These are phyloP conservation scores for Hypomecis punctinalis DNA, from an alignment of 2,888 invertebrate species.

Conservation along the genomic window DNA sequence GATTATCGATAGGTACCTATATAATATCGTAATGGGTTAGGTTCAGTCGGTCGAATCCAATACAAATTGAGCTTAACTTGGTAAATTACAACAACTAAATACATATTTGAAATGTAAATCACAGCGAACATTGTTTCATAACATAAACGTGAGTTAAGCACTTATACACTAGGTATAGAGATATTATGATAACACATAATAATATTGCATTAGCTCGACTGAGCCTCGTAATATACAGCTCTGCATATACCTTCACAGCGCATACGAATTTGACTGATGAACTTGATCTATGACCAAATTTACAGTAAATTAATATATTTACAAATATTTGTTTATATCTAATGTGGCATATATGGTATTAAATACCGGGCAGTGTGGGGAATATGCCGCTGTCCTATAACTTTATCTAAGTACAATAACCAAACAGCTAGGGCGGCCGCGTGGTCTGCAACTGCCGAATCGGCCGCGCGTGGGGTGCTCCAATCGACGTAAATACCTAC, in stretches of 20 bases:
- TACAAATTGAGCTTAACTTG: slow-evolving; percentile 33
- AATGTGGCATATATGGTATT: slow-evolving; percentile 44
- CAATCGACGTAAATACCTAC: neutral
- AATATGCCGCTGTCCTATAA: slow-evolving; percentile 36
- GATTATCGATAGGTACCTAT: slow-evolving; percentile 10
- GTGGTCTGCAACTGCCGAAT: slow-evolving; percentile 15
- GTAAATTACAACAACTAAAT: slow-evolving; percentile 29
- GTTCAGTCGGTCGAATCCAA: slow-evolving; percentile 39
- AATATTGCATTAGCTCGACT: slow-evolving; percentile 39
- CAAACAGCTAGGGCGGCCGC: slow-evolving; percentile 32
- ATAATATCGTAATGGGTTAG: slow-evolving; percentile 42
- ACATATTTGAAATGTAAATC: slow-evolving; percentile 36
- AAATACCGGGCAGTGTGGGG: slow-evolving; percentile 44
- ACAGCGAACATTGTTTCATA: slow-evolving; percentile 37
- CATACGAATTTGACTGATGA: slow-evolving; percentile 40
- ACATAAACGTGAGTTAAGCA: slow-evolving; percentile 28
- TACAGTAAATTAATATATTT: slow-evolving; percentile 41
- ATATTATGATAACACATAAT: slow-evolving; percentile 25
- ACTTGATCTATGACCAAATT: slow-evolving; percentile 43
- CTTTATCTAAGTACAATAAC: slow-evolving; percentile 27
- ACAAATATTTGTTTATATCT: slow-evolving; percentile 41
- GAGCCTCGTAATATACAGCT: slow-evolving; percentile 27
- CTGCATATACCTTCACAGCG: slow-evolving; percentile 35
- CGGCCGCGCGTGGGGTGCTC: neutral
- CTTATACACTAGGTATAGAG: slow-evolving; percentile 23